Percentiles rank a stretch among this genome's conserved stretches.
These are phyloP conservation scores for Frieseomelitta varia DNA, from an alignment of 1,140 invertebrate species.

Conservation along the genomic window DNA sequence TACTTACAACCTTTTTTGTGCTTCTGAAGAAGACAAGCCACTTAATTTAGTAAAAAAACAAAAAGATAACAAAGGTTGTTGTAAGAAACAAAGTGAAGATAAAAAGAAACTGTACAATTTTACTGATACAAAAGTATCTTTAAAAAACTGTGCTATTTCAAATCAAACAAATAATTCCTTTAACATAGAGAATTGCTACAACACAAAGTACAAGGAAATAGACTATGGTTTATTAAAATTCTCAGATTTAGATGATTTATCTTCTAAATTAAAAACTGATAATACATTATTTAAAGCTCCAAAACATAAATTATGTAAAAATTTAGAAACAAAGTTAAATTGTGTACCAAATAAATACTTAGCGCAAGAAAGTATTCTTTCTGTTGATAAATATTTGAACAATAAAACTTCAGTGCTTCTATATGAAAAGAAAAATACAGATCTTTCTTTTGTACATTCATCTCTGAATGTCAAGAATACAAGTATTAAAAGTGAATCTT, in stretches of 20 bases:
- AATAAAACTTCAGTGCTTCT: constrained; percentile 21
- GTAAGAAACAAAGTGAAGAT: constrained; percentile 11
- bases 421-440: constrained; percentile 24
- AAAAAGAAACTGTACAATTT: constrained; percentile 36
- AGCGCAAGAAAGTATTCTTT: constrained; percentile 23
- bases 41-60: constrained; percentile 53
- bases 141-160: constrained; percentile 34
- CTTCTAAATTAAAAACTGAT: constrained; percentile 45
- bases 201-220: constrained; percentile 56
- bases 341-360: constrained; percentile 23
- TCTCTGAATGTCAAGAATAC: constrained; percentile 51
- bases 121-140: constrained; percentile 13
- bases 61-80: constrained; percentile 1
- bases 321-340: constrained; percentile 25
- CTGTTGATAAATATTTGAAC: constrained; percentile 34
- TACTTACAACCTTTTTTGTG: constrained; percentile 25
- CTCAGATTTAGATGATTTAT: constrained; percentile 53
- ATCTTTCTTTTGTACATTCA: constrained; percentile 23
- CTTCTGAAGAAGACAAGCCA: constrained; percentile 40
- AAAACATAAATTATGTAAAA: constrained; percentile 13
- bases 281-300: constrained; percentile 27
- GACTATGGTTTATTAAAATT: constrained; percentile 62
- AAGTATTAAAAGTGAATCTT: constrained; percentile 53
- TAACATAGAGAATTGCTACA: constrained; percentile 43
- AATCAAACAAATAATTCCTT: constrained; percentile 52